These are phyloP conservation scores for Ceuthmochares aereus DNA, from an alignment of 2,113 vertebrate species.

Conservation along the genomic window DNA sequence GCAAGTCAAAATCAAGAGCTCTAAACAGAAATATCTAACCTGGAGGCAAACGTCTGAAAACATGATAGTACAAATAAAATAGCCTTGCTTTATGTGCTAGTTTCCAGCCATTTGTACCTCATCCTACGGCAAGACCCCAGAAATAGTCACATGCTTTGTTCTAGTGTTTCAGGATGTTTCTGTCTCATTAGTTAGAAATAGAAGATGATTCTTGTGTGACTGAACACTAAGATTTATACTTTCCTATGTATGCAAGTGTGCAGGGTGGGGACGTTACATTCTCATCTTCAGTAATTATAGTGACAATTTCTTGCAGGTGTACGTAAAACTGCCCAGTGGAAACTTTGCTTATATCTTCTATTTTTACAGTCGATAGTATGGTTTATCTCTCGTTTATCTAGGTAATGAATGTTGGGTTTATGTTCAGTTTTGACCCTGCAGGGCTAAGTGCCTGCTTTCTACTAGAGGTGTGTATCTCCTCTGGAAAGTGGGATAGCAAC, in stretches of 20 bases:
- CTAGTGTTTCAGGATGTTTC: not conserved
- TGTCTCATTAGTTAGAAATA: not conserved
- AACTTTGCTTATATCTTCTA: not conserved
- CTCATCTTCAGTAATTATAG: not conserved
- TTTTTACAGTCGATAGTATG: not conserved
- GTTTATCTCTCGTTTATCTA: not conserved
- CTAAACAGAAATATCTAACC: not conserved
- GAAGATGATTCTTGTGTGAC: not conserved
- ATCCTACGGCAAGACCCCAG: not conserved
- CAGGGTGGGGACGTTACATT: not conserved
- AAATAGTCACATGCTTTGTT: not conserved
- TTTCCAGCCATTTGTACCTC: not conserved
- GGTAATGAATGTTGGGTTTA: not conserved
- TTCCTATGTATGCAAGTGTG: not conserved
- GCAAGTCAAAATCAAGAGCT: not conserved
- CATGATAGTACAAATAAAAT: not conserved
- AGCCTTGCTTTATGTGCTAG: not conserved
- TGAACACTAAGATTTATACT: not conserved
- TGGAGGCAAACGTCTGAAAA: conserved; percentile 4
- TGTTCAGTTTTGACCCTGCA: not conserved
- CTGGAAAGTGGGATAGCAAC: not conserved
- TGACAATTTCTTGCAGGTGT: not conserved
- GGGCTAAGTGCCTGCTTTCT: not conserved
- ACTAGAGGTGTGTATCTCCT: not conserved
- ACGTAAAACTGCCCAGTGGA: not conserved